Evolutionary conservation across 2,113 vertebrate genomes (phyloP), one percentile per base, ranked within the genome.

Genomic region (Rutilus rutilus): DNA sequence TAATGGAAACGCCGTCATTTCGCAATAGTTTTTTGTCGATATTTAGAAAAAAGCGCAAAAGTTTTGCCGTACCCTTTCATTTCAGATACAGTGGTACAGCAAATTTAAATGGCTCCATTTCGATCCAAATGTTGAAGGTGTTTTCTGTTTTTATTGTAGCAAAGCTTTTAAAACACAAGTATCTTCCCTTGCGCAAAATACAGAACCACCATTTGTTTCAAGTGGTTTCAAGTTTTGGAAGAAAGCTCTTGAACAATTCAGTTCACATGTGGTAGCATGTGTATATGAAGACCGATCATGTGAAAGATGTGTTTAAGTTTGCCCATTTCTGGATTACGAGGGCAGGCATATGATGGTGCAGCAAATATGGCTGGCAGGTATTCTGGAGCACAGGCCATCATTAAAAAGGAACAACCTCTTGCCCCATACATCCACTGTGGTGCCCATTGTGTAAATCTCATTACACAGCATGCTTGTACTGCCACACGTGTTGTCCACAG

Each of bases 361-460:
- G 57, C 57, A 60, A 57, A 57, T 60, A 60, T 60, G 57, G 23
- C 8, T 60, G 23, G 57, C 57, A 60, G 57, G 57, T n/a, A 60
- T 60, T 60, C 57, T n/a, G 23, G 57, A 60, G 57, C 30, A 33
- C 57, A n/a, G 21, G 21, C 21, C 21, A 59, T n/a, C 59, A 60
- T 60, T 60, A 69, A 36, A 36, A 36, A 36, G 65, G 17, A 69
- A 33, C 65, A 69, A 33, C 65, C 65, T 69, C 65, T 69, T 69
- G 65, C 33, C 65, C 30, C 33, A 71, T 71, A 71, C 15, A 36
- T 71, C 33, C 33, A 69, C 65, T 36, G 65, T 69, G 65, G 30
- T 69, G 30, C 65, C 65, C 64, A 67, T 14, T 30, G 27, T 6
- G 30, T 69, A 33, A 8, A 69, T 69, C 62, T 65, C n/a, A 27